A percentile compares a stretch with the other conserved stretches of the same genome.
Conservation (phyloP, 2,113 vertebrate species). For the Phylloscopus whistleri region DNA sequence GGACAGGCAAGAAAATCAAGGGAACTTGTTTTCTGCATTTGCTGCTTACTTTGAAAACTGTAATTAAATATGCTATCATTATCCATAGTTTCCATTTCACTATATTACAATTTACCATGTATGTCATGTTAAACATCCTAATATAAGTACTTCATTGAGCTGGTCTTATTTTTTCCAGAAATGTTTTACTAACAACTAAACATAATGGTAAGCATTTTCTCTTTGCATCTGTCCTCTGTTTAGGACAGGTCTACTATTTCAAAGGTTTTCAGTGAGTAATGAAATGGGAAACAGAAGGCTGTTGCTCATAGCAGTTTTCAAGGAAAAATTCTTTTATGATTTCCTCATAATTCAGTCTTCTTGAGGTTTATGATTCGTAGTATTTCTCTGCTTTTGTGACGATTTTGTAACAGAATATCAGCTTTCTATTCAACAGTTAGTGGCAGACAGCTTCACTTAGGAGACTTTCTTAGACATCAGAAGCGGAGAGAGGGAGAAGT, state of each 20-base stretch:
- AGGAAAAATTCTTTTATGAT: background rate
- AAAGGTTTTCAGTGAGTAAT: background rate
- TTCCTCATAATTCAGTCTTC: slow-evolving; percentile 32
- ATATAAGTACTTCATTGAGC: background rate
- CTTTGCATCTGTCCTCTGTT: background rate
- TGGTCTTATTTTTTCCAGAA: background rate
- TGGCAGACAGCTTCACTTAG: background rate
- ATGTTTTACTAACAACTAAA: background rate
- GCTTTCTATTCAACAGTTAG: background rate
- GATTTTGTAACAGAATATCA: slow-evolving; percentile 5
- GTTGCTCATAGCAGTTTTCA: background rate
- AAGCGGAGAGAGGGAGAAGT: background rate
- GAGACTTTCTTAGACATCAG: background rate
- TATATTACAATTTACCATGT: background rate
- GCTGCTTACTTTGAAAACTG: background rate
- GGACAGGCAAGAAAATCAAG: background rate
- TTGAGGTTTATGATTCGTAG: slow-evolving; percentile 46
- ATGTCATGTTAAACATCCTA: background rate
- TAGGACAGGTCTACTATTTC: slow-evolving; percentile 13
- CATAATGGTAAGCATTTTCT: background rate
- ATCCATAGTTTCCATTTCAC: background rate
- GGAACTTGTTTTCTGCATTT: background rate
- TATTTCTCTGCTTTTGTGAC: slow-evolving; percentile 10
- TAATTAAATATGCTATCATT: background rate
- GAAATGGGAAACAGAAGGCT: slow-evolving; percentile 41